Conservation (phyloP, 92 coral and sea anemone species). For the Zoanthus solanderi region DNA sequence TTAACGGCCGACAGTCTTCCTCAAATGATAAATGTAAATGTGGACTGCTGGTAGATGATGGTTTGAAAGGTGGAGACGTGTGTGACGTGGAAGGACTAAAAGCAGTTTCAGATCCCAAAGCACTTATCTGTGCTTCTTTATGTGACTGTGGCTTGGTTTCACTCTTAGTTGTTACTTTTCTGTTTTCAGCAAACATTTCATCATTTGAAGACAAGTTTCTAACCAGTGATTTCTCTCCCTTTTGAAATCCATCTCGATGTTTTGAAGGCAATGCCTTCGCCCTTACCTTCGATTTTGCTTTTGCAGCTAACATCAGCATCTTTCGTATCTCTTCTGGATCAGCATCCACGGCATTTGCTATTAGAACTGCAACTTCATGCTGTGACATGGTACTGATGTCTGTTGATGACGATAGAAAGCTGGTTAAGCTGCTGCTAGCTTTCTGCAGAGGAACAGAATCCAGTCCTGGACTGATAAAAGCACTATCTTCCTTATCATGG, state of each 20-base stretch:
- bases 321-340: conserved; percentile 78
- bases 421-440: conserved; percentile 50
- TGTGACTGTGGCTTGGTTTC: not conserved
- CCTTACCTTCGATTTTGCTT: conserved; percentile 63
- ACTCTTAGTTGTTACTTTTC: not conserved
- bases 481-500: not conserved
- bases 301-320: conserved; percentile 70
- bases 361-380: conserved; percentile 69
- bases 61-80: conserved; percentile 61
- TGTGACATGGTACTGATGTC: conserved; percentile 58
- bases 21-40: conserved; percentile 57
- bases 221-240: not conserved
- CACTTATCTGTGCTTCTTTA: not conserved
- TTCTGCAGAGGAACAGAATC: conserved; percentile 3
- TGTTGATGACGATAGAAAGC: conserved; percentile 56
- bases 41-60: conserved; percentile 87
- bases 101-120: not conserved
- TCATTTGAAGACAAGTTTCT: conserved; percentile 10
- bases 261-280: conserved; percentile 23
- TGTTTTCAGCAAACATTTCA: not conserved
- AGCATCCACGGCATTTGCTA: conserved; percentile 79
- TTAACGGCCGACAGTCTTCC: not conserved
- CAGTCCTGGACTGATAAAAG: conserved; percentile 2
- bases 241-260: conserved; percentile 15
- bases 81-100: conserved; percentile 11